These are phyloP conservation scores for Matsumyia berberina DNA, from an alignment of 2,888 invertebrate species.

Conservation along the genomic window DNA sequence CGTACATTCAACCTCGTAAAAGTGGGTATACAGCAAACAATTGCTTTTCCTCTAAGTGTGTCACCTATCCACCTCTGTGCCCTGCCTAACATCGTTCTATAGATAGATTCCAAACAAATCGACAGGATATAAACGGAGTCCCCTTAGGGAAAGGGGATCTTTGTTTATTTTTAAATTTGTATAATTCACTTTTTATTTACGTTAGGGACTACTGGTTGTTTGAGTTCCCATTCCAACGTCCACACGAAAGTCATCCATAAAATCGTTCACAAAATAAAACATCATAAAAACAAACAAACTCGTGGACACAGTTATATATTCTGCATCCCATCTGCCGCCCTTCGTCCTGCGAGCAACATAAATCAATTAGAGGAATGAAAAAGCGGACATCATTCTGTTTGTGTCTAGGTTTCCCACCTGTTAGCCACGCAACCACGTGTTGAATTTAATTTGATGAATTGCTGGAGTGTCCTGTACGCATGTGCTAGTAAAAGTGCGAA, in stretches of 20 bases:
- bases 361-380: conserved; percentile 43
- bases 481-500: conserved; percentile 1
- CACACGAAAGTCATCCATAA: conserved; percentile 3
- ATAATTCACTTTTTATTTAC: not conserved
- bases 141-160: no score
- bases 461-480: conserved; percentile 24
- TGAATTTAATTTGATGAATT: conserved; percentile 30
- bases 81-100: no score
- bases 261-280: conserved; percentile 1
- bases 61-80: no score
- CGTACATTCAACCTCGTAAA: no score
- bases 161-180: no score
- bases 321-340: not conserved
- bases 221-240: not conserved
- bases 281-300: conserved; percentile 1
- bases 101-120: no score
- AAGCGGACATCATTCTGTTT: not conserved
- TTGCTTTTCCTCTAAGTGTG: no score
- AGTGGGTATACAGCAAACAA: no score
- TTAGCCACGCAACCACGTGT: conserved; percentile 14
- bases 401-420: conserved; percentile 7
- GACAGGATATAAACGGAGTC: no score
- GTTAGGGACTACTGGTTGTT: not conserved
- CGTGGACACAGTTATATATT: not conserved
- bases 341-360: conserved; percentile 16